Conservation (phyloP, 2,797 vertebrate genomes). For the Diplodus puntazzo region DNA sequence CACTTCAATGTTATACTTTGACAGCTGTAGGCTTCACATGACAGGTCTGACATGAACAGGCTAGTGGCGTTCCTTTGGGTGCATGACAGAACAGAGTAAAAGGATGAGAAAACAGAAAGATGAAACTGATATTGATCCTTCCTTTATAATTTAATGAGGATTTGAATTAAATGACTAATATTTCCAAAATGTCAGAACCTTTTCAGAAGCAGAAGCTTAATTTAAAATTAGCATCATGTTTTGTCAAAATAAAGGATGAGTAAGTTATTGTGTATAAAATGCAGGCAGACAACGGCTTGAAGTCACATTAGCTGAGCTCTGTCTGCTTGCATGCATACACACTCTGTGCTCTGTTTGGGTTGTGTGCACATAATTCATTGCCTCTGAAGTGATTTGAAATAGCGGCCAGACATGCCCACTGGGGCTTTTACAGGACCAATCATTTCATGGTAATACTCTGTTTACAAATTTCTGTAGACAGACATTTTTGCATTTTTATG, state of each 20-base stretch:
- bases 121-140: slow-evolving; percentile 1
- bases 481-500: slow-evolving; percentile 40
- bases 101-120: neutral
- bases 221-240: neutral
- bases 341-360: slow-evolving; percentile 56
- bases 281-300: slow-evolving; percentile 31
- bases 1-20: slow-evolving; percentile 9
- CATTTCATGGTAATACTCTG: slow-evolving; percentile 43
- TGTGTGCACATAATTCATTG: slow-evolving; percentile 65
- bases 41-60: slow-evolving; percentile 8
- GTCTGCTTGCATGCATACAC: slow-evolving; percentile 52
- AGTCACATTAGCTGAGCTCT: slow-evolving; percentile 50
- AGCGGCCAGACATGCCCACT: slow-evolving; percentile 70
- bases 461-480: slow-evolving; percentile 62
- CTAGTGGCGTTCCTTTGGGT: slow-evolving; percentile 1
- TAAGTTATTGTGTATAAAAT: slow-evolving; percentile 9
- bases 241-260: slow-evolving; percentile 9
- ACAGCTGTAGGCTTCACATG: slow-evolving; percentile 14
- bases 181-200: slow-evolving; percentile 2
- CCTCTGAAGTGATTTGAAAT: slow-evolving; percentile 75
- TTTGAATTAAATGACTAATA: neutral
- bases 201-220: neutral
- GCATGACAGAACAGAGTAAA: slow-evolving; percentile 9
- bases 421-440: slow-evolving; percentile 60
- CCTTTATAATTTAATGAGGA: neutral